These are phyloP conservation scores for Thera obeliscata DNA, from an alignment of 2,888 invertebrate genomes.

Conservation along the genomic window DNA sequence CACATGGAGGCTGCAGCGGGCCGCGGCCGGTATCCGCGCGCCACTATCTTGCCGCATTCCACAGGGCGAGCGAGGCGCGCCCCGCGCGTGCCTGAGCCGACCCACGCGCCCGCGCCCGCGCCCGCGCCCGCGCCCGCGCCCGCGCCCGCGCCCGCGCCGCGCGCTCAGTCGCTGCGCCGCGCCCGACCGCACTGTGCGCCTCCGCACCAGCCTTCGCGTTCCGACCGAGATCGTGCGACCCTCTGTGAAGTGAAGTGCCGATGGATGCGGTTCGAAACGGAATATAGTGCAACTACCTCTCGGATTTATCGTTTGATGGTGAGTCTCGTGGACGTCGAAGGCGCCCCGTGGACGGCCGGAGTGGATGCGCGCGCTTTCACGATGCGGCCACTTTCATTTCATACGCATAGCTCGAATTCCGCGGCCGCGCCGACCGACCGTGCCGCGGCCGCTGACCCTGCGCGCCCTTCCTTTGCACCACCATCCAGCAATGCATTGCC, in stretches of 20 bases:
- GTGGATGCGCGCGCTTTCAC: constrained; percentile 83
- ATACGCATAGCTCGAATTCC: constrained; percentile 84
- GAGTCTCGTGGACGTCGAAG: constrained; percentile 62
- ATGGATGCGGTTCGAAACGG: constrained; percentile 77
- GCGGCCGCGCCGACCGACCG: constrained; percentile 74
- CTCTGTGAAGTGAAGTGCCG: constrained; percentile 79
- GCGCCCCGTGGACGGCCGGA: constrained; percentile 57
- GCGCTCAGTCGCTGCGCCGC: constrained; percentile 74
- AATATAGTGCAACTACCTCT: constrained; percentile 68
- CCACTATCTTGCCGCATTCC: constrained; percentile 78
- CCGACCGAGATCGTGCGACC: constrained; percentile 64
- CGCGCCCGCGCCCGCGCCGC: constrained; percentile 67
- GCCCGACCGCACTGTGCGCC: constrained; percentile 65
- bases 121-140: constrained; percentile 63
- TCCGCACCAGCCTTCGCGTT: constrained; percentile 55
- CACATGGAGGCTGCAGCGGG: constrained; percentile 58
- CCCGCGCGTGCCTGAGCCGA: constrained; percentile 86
- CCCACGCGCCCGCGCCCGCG: constrained; percentile 89
- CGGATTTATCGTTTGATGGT: constrained; percentile 82
- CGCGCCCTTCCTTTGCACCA: constrained; percentile 77
- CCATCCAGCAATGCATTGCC: constrained; percentile 52
- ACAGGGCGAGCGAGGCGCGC: constrained; percentile 80
- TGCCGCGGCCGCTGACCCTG: constrained; percentile 84
- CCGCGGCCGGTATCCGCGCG: constrained; percentile 65
- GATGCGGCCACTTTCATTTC: constrained; percentile 84